A percentile compares a stretch with the other conserved stretches of the same genome.
Evolutionary conservation across 2,797 vertebrate genomes (phyloP).

Genomic region (Chloroceryle inda): DNA sequence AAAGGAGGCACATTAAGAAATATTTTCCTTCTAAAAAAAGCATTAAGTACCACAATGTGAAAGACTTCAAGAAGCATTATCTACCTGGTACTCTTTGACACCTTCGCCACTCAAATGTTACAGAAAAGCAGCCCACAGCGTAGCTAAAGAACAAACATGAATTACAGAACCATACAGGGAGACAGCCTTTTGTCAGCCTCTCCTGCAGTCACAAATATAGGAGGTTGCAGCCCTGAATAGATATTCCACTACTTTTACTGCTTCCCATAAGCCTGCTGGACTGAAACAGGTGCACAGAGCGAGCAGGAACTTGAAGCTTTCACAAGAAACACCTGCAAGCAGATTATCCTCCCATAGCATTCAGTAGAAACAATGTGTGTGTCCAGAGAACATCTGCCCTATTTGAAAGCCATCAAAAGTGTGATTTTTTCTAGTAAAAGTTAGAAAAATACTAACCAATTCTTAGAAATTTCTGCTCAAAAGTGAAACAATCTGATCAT

Average conservation of each 20-base stretch:
- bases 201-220: not conserved
- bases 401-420: not conserved
- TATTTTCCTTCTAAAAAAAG: not conserved
- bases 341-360: not conserved
- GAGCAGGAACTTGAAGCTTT: not conserved
- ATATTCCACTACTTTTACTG: not conserved
- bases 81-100: not conserved
- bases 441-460: not conserved
- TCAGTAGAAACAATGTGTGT: not conserved
- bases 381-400: not conserved
- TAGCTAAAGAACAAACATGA: accelerated
- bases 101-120: not conserved
- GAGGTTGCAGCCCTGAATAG: not conserved
- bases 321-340: not conserved
- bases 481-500: not conserved
- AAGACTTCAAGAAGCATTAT: not conserved
- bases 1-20: not conserved
- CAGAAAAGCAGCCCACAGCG: not conserved
- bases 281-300: not conserved
- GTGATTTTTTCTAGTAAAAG: not conserved
- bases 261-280: not conserved
- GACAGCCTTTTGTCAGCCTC: not conserved
- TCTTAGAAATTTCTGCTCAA: not conserved
- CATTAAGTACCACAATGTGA: not conserved
- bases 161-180: not conserved